phyloP scores from a whole-genome alignment of 2,888 invertebrate species.

The Conops quadrifasciatus region DNA sequence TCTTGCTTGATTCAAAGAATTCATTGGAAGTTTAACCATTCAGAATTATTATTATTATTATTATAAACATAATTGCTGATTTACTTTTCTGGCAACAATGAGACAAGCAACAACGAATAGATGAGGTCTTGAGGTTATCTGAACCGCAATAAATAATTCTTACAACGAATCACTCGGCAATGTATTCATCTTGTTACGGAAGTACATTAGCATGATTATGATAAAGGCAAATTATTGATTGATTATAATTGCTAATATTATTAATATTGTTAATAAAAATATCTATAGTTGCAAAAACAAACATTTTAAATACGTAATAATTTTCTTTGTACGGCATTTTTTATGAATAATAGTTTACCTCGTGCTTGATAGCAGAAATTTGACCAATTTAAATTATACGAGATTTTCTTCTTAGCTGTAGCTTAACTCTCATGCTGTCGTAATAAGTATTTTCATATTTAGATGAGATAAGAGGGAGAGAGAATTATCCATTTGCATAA shows the following conservation, averaged over 20 bases:
- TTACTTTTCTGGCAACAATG: background rate
- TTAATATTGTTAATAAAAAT: background rate
- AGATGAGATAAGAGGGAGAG: conserved; percentile 48
- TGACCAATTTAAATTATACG: conserved; percentile 34
- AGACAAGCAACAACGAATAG: conserved; percentile 16
- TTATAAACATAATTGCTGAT: background rate
- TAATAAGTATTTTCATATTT: conserved; percentile 43
- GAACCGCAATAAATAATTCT: background rate
- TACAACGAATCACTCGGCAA: conserved; percentile 14
- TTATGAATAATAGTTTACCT: background rate
- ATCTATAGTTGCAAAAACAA: background rate
- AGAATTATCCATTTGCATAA: conserved; percentile 43
- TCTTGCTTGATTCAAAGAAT: no score
- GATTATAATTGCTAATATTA: background rate
- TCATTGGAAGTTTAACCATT: no score
- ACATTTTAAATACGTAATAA: background rate
- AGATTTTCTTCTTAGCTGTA: conserved; percentile 22
- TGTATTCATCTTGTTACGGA: no score
- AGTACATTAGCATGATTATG: no score
- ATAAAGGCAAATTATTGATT: no score
- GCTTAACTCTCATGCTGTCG: conserved; percentile 42
- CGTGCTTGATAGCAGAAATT: background rate
- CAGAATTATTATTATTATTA: no score
- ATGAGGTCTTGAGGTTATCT: conserved; percentile 22
- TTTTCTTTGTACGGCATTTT: background rate